Evolutionary conservation across 2,113 vertebrate species (phyloP), one percentile per base, ranked within the genome.

Genomic region (Chaenogobius annularis): DNA sequence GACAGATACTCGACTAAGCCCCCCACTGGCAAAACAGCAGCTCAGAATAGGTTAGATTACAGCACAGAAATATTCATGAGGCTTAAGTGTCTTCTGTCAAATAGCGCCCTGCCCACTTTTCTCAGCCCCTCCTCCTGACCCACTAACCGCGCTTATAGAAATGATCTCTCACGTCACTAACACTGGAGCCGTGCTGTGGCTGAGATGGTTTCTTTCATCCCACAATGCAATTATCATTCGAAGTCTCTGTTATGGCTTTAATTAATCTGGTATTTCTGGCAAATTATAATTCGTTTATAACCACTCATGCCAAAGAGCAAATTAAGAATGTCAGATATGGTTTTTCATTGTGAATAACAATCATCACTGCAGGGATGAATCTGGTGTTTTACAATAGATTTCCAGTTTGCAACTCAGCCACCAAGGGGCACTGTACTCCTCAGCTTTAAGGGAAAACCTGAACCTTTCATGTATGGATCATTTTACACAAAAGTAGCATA

Each of bases 371-470:
- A 52, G 35, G 56, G 31, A 76, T 69, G 62, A 70, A 79, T 79
- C 50, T 44, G 50, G 68, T 75, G 47, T 40, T 43, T 66, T 23
- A 52, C 50, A 20, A 54, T 20, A 20, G 77, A 58, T 64, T 46
- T 78, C 17, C 54, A 68, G 56, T 43, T 72, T 77, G 23, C 55
- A 65, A 9, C 12, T 10, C 48, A 73, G 68, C 81, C 82, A 78
- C 76, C 43, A 22, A 83, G 87, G 78, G 86, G 89, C 87, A 84
- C 71, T 87, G 73, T 78, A 66, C 72, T 61, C 80, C 69, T 79
- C 72, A 0, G 48, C 66, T 78, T 66, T 71, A 64, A 7, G 23
- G 37, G 56, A 17, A 61, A 69, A 44, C 54, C 47, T 50, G 54
- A 62, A 5, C 52, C 37, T 71, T 69, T 50, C 59, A 79, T 75